Conservation (phyloP, 2,888 invertebrate genomes). For the Agrochola circellaris region DNA sequence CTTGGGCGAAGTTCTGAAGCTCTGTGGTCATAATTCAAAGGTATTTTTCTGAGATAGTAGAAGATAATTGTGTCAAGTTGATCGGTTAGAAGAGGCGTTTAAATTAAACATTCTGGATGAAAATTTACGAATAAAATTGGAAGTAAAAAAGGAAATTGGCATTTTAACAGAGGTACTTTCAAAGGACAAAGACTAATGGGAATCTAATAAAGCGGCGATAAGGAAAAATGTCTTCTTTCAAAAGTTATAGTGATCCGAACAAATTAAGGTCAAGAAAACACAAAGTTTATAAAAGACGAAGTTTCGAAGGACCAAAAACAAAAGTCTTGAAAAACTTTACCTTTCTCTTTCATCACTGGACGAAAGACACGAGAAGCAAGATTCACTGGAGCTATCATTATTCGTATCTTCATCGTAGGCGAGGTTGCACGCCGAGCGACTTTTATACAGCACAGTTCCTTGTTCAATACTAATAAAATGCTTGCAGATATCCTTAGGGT, state of each 20-base stretch:
- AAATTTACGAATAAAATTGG: not conserved
- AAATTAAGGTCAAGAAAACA: conserved; percentile 7
- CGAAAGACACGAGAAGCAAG: conserved; percentile 80
- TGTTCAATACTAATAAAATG: conserved; percentile 82
- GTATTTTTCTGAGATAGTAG: conserved; percentile 9
- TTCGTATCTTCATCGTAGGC: conserved; percentile 74
- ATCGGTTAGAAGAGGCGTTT: not conserved
- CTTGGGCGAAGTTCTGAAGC: conserved; percentile 78
- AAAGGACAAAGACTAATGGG: not conserved
- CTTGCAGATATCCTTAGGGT: conserved; percentile 76
- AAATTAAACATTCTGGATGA: not conserved
- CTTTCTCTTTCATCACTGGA: conserved; percentile 80
- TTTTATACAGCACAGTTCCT: conserved; percentile 77
- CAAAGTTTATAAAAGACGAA: not conserved
- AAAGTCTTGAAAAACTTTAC: conserved; percentile 68
- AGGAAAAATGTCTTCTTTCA: not conserved
- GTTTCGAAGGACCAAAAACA: not conserved
- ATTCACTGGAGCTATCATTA: conserved; percentile 80
- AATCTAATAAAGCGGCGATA: not conserved
- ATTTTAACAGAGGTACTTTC: not conserved
- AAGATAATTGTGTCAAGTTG: not conserved
- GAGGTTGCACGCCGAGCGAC: conserved; percentile 81
- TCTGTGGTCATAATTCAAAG: conserved; percentile 67
- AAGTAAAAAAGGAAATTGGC: not conserved
- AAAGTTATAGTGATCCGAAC: conserved; percentile 6